Percentiles rank a stretch among this genome's conserved stretches.
phyloP scores from a whole-genome alignment of 1,140 invertebrate species.

The Pristionchus pacificus region DNA sequence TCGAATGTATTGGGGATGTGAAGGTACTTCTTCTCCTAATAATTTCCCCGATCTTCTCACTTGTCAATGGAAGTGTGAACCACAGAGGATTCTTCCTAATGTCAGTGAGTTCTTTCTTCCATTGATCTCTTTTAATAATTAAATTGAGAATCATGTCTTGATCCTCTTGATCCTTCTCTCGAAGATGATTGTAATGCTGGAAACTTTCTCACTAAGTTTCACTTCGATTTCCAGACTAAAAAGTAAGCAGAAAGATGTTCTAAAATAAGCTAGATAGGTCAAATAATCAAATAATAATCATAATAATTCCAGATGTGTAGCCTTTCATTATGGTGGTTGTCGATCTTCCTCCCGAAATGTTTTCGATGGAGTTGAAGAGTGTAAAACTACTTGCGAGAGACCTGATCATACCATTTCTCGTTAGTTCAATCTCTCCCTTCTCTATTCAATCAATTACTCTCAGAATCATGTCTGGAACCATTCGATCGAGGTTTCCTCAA shows the following conservation, averaged over 20 bases:
- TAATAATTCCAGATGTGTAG: conserved; percentile 19
- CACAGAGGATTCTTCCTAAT: conserved; percentile 17
- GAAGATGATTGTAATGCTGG: conserved; percentile 42
- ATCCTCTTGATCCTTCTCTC: conserved; percentile 44
- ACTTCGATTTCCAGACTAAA: conserved; percentile 44
- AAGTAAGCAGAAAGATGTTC: conserved; percentile 16
- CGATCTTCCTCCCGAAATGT: conserved; percentile 32
- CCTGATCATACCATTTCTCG: conserved; percentile 29
- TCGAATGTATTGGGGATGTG: conserved; percentile 46
- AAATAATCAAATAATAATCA: not conserved
- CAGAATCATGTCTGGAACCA: conserved; percentile 41
- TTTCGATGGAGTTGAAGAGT: conserved; percentile 31
- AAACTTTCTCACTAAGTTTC: conserved; percentile 42
- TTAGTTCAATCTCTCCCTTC: not conserved
- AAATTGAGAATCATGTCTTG: conserved; percentile 42
- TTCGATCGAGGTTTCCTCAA: conserved; percentile 34
- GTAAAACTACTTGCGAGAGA: conserved; percentile 35
- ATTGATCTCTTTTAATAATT: conserved; percentile 15
- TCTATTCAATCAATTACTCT: not conserved
- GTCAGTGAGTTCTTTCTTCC: conserved; percentile 26
- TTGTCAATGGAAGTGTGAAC: conserved; percentile 48
- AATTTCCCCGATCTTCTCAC: conserved; percentile 42
- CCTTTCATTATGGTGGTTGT: conserved; percentile 37
- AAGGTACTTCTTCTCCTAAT: conserved; percentile 37
- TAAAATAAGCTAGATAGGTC: conserved; percentile 19